Evolutionary conservation across 2,113 vertebrate genomes (phyloP).

Genomic region (Tyto alba): DNA sequence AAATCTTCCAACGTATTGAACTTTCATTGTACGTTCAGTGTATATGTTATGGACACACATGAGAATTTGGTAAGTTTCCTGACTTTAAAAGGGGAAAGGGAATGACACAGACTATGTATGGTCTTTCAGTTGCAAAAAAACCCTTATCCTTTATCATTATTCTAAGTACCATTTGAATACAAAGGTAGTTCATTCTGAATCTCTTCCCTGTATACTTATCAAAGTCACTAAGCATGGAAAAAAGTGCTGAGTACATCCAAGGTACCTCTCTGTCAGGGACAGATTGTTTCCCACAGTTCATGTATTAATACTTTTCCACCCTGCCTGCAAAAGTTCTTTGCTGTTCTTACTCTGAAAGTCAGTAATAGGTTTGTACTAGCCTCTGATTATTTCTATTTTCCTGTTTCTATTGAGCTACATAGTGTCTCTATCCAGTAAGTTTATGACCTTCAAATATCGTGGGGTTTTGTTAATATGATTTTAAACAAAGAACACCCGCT

Average conservation of each 20-base stretch:
- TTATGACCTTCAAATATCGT: neutral
- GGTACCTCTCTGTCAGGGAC: neutral
- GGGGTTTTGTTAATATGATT: neutral
- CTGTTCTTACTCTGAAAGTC: neutral
- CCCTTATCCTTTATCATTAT: neutral
- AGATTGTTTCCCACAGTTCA: neutral
- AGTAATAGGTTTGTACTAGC: neutral
- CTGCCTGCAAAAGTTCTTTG: neutral
- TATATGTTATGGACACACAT: neutral
- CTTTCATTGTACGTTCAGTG: neutral
- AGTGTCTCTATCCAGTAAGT: neutral
- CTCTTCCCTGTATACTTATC: neutral
- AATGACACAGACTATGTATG: neutral
- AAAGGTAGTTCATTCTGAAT: neutral
- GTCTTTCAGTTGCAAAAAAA: neutral
- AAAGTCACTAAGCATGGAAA: neutral
- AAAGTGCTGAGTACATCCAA: neutral
- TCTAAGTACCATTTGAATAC: neutral
- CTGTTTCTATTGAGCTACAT: neutral
- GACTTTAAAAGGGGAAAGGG: neutral
- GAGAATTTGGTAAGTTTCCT: neutral
- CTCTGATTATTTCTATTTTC: neutral
- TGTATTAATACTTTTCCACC: neutral
- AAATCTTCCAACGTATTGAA: neutral
- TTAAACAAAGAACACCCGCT: neutral